These are phyloP conservation scores for Meganola albula DNA, from an alignment of 2,888 invertebrate genomes.

Conservation along the genomic window DNA sequence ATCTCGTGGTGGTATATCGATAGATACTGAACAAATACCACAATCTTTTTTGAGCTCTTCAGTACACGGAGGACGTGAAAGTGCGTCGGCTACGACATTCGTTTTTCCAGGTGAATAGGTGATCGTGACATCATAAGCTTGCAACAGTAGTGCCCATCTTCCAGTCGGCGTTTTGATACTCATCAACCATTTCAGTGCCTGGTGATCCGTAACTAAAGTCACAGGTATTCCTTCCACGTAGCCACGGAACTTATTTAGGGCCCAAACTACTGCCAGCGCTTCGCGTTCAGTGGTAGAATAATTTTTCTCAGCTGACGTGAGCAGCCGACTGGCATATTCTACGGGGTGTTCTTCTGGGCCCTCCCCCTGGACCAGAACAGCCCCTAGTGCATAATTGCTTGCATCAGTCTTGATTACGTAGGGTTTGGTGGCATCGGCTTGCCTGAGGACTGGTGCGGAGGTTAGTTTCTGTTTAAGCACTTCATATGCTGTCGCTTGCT, in stretches of 20 bases:
- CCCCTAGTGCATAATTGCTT: conserved; percentile 11
- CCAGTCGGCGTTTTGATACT: conserved; percentile 2
- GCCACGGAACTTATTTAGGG: conserved; percentile 7
- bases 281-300: conserved; percentile 5
- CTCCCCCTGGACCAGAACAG: conserved; percentile 13
- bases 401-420: conserved; percentile 9
- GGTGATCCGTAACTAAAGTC: conserved; percentile 4
- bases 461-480: too few species aligned
- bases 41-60: conserved; percentile 1
- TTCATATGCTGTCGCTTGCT: conserved; percentile 2
- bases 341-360: conserved; percentile 2
- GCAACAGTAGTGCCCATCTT: conserved; percentile 9
- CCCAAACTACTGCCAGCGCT: conserved; percentile 9
- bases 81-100: conserved; percentile 10
- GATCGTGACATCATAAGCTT: conserved; percentile 5
- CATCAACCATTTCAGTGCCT: conserved; percentile 3
- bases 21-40: neutral
- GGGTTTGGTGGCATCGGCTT: conserved; percentile 7
- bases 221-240: conserved; percentile 6
- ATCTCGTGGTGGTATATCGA: conserved; percentile 10
- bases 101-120: conserved; percentile 7
- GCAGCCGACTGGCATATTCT: conserved; percentile 1
- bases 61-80: conserved; percentile 7
- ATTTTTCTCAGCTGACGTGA: conserved; percentile 6
- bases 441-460: conserved; percentile 9